Evolutionary conservation across 1,140 invertebrate genomes (phyloP).

Genomic region (Olivierus martensii): DNA sequence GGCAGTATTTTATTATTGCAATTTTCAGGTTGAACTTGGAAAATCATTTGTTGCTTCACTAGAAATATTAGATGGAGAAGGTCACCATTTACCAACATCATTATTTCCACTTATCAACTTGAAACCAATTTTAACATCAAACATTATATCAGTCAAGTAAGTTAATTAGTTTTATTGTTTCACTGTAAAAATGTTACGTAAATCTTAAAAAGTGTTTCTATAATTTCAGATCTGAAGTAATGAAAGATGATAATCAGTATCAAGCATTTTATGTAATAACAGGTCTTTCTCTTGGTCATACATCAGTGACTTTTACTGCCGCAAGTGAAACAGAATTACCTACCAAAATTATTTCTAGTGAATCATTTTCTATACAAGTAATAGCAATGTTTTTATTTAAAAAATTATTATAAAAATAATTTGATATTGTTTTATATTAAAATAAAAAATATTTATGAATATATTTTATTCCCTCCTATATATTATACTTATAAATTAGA

Average conservation of each 20-base stretch:
- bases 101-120: slow-evolving; percentile 32
- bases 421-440: too few species aligned
- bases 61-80: slow-evolving; percentile 28
- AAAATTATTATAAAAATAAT: too few species aligned
- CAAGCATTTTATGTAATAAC: slow-evolving; percentile 26
- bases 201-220: not conserved
- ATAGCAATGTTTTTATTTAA: not conserved
- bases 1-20: not conserved
- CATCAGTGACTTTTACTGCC: slow-evolving; percentile 26
- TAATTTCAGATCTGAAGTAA: slow-evolving; percentile 19
- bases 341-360: slow-evolving; percentile 19
- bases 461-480: too few species aligned
- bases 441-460: too few species aligned
- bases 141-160: slow-evolving; percentile 30
- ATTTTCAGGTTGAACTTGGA: slow-evolving; percentile 27
- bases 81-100: slow-evolving; percentile 26
- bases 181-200: not conserved
- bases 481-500: too few species aligned
- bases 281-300: slow-evolving; percentile 29
- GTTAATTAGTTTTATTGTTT: slow-evolving; percentile 6
- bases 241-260: slow-evolving; percentile 20
- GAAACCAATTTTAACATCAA: slow-evolving; percentile 22
- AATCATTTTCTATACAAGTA: slow-evolving; percentile 28
- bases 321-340: not conserved
- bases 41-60: slow-evolving; percentile 28